Conservation (phyloP, 2,888 invertebrate genomes). For the Campoplex nolae region DNA sequence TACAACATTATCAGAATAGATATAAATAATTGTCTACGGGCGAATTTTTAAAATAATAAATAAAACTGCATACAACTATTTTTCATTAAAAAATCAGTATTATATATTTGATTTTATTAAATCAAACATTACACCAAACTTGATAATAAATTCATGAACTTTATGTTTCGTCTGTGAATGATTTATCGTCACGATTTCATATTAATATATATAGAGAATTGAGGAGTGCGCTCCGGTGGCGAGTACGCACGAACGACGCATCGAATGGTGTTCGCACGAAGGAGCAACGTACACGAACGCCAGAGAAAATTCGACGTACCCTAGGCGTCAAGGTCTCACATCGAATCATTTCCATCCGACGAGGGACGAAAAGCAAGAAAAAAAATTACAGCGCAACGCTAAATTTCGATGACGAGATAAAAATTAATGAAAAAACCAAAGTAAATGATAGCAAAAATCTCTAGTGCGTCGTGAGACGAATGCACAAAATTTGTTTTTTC, state of each 20-base stretch:
- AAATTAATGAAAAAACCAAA: not conserved
- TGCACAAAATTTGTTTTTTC: not conserved
- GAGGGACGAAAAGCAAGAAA: not conserved
- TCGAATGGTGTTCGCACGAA: not conserved
- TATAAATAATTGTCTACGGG: not conserved
- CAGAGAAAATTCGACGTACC: conserved; percentile 6
- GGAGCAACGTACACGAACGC: not conserved
- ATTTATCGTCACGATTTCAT: not conserved
- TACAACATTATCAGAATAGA: not conserved
- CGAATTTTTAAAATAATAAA: not conserved
- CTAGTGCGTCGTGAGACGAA: not conserved
- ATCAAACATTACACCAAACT: not conserved
- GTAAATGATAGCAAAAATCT: not conserved
- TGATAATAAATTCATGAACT: not conserved
- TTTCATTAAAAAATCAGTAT: not conserved
- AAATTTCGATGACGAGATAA: not conserved
- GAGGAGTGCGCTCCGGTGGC: not conserved
- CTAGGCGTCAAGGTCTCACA: not conserved
- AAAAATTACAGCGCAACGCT: not conserved
- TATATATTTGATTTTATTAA: not conserved
- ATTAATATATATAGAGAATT: not conserved
- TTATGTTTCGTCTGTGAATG: not conserved
- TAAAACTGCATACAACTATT: not conserved
- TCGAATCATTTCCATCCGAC: not conserved
- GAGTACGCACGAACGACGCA: conserved; percentile 6